These are phyloP conservation scores for Temnothorax rugatulus DNA, from an alignment of 2,888 invertebrate species.

Conservation along the genomic window DNA sequence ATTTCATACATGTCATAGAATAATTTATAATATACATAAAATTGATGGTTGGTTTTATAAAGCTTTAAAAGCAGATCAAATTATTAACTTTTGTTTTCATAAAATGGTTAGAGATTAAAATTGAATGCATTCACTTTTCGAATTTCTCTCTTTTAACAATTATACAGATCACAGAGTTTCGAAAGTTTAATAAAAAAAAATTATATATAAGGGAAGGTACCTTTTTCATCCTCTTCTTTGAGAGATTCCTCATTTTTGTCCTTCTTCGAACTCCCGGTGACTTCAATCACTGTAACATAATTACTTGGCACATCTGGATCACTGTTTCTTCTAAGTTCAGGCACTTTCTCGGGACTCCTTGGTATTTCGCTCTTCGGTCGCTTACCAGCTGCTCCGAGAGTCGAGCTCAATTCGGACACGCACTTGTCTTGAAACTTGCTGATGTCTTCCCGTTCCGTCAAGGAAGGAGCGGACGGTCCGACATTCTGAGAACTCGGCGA, in stretches of 20 bases:
- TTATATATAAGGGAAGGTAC: slow-evolving; percentile 75
- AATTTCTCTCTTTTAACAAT: slow-evolving; percentile 9
- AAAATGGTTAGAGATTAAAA: neutral
- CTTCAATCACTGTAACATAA: slow-evolving; percentile 96
- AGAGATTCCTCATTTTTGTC: slow-evolving; percentile 87
- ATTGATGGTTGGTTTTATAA: neutral
- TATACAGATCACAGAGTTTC: neutral
- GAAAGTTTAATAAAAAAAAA: neutral
- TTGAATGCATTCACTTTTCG: neutral
- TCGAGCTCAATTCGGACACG: slow-evolving; percentile 85
- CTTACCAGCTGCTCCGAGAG: slow-evolving; percentile 79
- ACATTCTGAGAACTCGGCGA: slow-evolving; percentile 67
- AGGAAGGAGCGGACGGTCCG: slow-evolving; percentile 76
- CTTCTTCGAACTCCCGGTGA: slow-evolving; percentile 89
- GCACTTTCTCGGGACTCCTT: slow-evolving; percentile 83
- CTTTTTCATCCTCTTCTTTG: slow-evolving; percentile 86
- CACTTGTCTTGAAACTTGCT: slow-evolving; percentile 86
- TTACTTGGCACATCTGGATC: slow-evolving; percentile 88
- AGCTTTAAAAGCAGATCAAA: neutral
- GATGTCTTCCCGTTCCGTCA: slow-evolving; percentile 82
- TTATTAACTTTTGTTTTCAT: neutral
- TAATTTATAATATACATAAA: neutral
- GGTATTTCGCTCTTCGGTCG: slow-evolving; percentile 85
- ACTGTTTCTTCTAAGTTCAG: slow-evolving; percentile 84
- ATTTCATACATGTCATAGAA: neutral